phyloP scores from a whole-genome alignment of 2,888 invertebrate species.

The Hypolimnas misippus region DNA sequence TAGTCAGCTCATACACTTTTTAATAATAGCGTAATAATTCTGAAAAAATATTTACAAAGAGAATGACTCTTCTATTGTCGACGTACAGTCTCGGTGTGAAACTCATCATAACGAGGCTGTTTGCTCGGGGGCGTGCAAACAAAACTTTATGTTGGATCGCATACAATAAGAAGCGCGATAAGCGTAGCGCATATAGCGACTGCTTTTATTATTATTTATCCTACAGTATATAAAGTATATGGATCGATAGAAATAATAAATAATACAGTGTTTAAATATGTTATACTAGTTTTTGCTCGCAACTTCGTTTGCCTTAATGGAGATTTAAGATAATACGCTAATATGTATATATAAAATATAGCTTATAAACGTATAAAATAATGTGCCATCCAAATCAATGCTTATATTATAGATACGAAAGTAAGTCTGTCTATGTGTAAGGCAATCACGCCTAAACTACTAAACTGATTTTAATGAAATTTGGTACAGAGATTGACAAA shows the following conservation, averaged over 20 bases:
- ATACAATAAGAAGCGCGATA: slow-evolving; percentile 17
- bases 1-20: not conserved
- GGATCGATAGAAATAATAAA: not conserved
- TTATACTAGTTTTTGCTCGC: not conserved
- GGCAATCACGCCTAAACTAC: too few relatives aligned
- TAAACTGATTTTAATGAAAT: too few relatives aligned
- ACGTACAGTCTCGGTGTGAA: slow-evolving; percentile 11
- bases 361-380: too few relatives aligned
- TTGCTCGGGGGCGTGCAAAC: slow-evolving; percentile 25
- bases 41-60: slow-evolving; percentile 6
- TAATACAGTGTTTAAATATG: not conserved
- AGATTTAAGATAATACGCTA: too few relatives aligned
- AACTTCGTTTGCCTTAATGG: too few relatives aligned
- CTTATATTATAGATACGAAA: too few relatives aligned
- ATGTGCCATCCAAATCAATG: too few relatives aligned
- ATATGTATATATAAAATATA: too few relatives aligned
- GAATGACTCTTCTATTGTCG: not conserved
- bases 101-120: slow-evolving; percentile 26
- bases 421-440: too few relatives aligned
- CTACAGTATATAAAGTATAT: not conserved
- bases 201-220: not conserved
- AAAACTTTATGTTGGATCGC: slow-evolving; percentile 18
- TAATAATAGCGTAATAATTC: slow-evolving; percentile 11
- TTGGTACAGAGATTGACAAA: too few relatives aligned
- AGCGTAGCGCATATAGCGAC: not conserved